Percentiles rank a stretch among this genome's conserved stretches.
These are phyloP conservation scores for Hozukius guyotensis DNA, from an alignment of 2,797 vertebrate genomes.

Conservation along the genomic window DNA sequence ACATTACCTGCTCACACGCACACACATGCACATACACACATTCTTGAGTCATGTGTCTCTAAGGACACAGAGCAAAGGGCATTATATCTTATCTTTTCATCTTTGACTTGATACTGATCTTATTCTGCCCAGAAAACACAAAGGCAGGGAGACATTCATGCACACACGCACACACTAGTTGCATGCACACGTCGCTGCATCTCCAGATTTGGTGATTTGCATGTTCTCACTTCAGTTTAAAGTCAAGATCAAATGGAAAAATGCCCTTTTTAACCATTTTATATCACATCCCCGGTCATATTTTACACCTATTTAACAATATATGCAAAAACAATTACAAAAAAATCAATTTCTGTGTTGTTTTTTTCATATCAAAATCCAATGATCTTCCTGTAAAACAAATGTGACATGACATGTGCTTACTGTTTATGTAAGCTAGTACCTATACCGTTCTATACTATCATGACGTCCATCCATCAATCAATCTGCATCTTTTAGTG, in stretches of 20 bases:
- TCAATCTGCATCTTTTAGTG: too few relatives aligned
- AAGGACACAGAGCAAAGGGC: slow-evolving; percentile 54
- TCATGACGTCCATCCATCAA: too few relatives aligned
- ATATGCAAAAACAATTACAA: too few relatives aligned
- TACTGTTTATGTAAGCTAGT: too few relatives aligned
- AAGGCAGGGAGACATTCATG: slow-evolving; percentile 4
- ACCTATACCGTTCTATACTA: too few relatives aligned
- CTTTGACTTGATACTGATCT: slow-evolving; percentile 36
- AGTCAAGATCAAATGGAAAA: not conserved
- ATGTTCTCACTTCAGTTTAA: not conserved
- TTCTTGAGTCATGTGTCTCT: slow-evolving; percentile 39
- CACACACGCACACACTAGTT: not conserved
- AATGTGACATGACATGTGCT: too few relatives aligned
- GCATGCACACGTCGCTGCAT: not conserved
- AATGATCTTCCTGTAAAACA: too few relatives aligned
- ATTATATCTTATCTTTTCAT: slow-evolving; percentile 61
- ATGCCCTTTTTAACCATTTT: too few relatives aligned
- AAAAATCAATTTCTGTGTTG: too few relatives aligned
- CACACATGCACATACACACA: slow-evolving; percentile 7
- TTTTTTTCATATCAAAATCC: too few relatives aligned
- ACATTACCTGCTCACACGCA: slow-evolving; percentile 20
- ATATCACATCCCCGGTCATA: too few relatives aligned
- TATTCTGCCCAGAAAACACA: slow-evolving; percentile 32
- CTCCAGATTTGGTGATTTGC: slow-evolving; percentile 3
- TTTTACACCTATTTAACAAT: too few relatives aligned